A percentile compares a stretch with the other conserved stretches of the same genome.
These are phyloP conservation scores for Megaceryle alcyon DNA, from an alignment of 2,797 vertebrate species.

Conservation along the genomic window DNA sequence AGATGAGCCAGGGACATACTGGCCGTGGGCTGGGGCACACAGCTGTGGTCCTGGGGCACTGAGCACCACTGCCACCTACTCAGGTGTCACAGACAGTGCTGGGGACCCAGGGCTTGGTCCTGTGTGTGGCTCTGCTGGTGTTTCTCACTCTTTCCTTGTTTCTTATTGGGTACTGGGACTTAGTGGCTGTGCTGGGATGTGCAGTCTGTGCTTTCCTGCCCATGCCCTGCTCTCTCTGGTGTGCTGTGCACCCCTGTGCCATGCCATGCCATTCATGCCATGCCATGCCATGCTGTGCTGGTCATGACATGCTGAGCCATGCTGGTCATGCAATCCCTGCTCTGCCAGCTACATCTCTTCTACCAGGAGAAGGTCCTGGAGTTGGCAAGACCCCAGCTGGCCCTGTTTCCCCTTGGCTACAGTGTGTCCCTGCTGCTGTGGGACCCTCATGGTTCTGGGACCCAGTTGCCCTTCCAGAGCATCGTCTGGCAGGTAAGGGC, in stretches of 20 bases:
- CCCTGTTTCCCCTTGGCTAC: slow-evolving; percentile 76
- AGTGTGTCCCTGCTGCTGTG: slow-evolving; percentile 81
- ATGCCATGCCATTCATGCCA: too few species aligned
- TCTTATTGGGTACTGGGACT: not conserved
- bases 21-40: not conserved
- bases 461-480: slow-evolving; percentile 54
- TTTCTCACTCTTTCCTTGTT: not conserved
- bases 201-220: not conserved
- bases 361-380: slow-evolving; percentile 78
- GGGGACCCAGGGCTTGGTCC: not conserved
- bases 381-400: slow-evolving; percentile 75
- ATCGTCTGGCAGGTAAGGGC: slow-evolving; percentile 81
- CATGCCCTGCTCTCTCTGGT: not conserved
- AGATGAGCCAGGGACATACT: not conserved
- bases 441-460: slow-evolving; percentile 61
- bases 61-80: not conserved
- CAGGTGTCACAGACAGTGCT: not conserved
- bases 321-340: not conserved
- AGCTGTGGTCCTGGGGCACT: not conserved
- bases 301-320: not conserved
- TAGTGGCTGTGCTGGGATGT: not conserved
- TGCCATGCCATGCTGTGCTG: too few species aligned
- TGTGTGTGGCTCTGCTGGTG: not conserved
- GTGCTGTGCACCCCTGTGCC: not conserved
- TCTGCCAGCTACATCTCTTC: not conserved